Conservation (phyloP, 1,140 invertebrate species). For the Ptiloglossa arizonensis region DNA sequence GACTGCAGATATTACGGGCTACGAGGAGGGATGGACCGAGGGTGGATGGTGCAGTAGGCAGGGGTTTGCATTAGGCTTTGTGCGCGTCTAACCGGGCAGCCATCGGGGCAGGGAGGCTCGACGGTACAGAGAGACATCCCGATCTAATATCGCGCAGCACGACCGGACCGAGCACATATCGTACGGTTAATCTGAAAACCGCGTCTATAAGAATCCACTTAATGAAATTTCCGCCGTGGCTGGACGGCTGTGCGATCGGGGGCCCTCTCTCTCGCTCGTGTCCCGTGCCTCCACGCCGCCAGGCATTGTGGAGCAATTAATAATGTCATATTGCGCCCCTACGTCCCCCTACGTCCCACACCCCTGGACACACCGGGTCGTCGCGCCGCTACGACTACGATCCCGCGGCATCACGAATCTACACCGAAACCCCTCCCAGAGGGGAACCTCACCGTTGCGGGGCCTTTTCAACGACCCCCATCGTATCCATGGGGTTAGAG, state of each 20-base stretch:
- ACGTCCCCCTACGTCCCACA: constrained; percentile 34
- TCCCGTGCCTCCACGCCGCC: constrained; percentile 60
- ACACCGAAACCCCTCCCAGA: constrained; percentile 12
- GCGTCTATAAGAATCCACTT: constrained; percentile 78
- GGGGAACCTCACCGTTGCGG: background rate
- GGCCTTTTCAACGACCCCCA: too few relatives aligned
- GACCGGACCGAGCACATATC: constrained; percentile 67
- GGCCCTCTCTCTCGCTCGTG: constrained; percentile 50
- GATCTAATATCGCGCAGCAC: constrained; percentile 72
- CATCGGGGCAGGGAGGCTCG: background rate
- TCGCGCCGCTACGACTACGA: constrained; percentile 53
- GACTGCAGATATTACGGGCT: constrained; percentile 38
- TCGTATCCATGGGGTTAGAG: too few relatives aligned
- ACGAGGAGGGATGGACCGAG: background rate
- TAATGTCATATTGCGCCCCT: constrained; percentile 78
- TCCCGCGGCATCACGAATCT: constrained; percentile 15
- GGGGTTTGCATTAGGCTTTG: constrained; percentile 39
- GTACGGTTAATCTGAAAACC: constrained; percentile 79
- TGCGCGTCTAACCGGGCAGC: constrained; percentile 34
- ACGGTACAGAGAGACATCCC: constrained; percentile 42
- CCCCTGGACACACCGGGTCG: background rate
- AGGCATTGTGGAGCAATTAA: constrained; percentile 77
- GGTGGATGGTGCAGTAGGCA: background rate
- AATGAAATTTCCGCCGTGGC: constrained; percentile 77
- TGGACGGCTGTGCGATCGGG: constrained; percentile 61